Evolutionary conservation across 35 echinoderm and acorn worm genomes (phyloP).

Genomic region (Heliocidaris erythrogramma): DNA sequence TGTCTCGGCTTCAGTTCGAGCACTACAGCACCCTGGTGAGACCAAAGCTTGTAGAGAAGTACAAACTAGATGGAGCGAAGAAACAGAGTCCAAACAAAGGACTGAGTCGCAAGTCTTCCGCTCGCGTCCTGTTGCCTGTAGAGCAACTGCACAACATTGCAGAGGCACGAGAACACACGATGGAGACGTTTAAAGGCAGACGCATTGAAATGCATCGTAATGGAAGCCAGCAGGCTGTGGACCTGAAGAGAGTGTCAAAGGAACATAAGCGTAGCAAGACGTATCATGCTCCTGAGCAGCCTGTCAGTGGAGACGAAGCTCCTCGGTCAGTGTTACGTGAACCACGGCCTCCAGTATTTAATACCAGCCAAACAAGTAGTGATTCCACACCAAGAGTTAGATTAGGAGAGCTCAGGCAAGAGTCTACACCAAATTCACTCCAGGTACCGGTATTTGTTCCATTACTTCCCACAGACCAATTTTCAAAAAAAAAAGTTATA

Average conservation of each 20-base stretch:
- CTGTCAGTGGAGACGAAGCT: not conserved
- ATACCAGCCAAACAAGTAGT: conserved; percentile 47
- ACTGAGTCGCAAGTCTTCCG: conserved; percentile 20
- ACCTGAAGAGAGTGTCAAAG: conserved; percentile 16
- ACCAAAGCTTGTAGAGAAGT: conserved; percentile 41
- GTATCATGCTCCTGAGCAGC: conserved; percentile 41
- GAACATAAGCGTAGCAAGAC: conserved; percentile 79
- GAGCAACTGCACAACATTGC: conserved; percentile 50
- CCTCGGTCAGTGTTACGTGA: not conserved
- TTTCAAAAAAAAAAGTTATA: too few relatives aligned
- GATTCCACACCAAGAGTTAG: conserved; percentile 35
- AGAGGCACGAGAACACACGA: conserved; percentile 33
- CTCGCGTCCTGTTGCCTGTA: conserved; percentile 39
- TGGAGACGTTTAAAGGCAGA: conserved; percentile 17
- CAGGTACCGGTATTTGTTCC: conserved; percentile 1
- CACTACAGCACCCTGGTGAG: not conserved
- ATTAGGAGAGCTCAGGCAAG: conserved; percentile 21
- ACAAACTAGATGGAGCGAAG: not conserved
- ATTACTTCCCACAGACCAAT: too few relatives aligned
- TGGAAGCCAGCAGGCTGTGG: conserved; percentile 56
- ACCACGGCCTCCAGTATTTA: not conserved
- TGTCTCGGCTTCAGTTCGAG: conserved; percentile 75
- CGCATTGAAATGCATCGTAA: conserved; percentile 40
- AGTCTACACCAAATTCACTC: not conserved
- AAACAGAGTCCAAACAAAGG: conserved; percentile 33